Evolutionary conservation across 2,797 vertebrate genomes (phyloP), one percentile per base, ranked within the genome.

Genomic region (Malurus leucopterus): DNA sequence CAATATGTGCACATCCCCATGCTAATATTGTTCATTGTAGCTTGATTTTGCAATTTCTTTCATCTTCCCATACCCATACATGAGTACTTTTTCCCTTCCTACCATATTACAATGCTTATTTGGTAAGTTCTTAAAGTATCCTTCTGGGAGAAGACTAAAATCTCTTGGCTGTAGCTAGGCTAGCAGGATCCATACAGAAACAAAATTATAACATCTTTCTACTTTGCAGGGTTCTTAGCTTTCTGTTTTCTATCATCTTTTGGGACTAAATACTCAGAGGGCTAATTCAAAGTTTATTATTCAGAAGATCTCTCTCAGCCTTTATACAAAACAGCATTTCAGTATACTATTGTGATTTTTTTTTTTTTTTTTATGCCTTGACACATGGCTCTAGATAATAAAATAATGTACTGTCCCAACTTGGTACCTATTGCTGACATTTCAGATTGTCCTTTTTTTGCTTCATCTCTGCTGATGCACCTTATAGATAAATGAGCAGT

Each of bases 361-460:
- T 34, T 34, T 34, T 34, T 34, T 76, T 87, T 92, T 93, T 73
- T 95, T 83, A 93, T 78, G 63, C 22, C 78, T 95, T 92, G 91
- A 92, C 87, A 88, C 71, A 86, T 59, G 70, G 73, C 89, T 96
- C 86, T 88, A 92, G 86, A 89, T 96, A 92, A 95, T 92, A 94
- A 96, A 97, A 95, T 96, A 93, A 95, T 73, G 76, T 86, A 38
- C 59, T 95, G 72, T 71, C 89, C 77, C 57, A 86, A 67, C 64
- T 90, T 91, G 49, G 92, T 95, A 90, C 86, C 77, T 92, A 43
- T 78, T 87, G 34, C 54, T 94, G 64, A 78, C 94, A 26, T 69
- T 94, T 87, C 74, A 85, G 68, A 24, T 62, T 89, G 68, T 71
- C n/a, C 43, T 84, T 86, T 90, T 79, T 75, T 79, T 40, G 4